phyloP scores from a whole-genome alignment of 2,113 vertebrate genomes.

The Takifugu flavidus region DNA sequence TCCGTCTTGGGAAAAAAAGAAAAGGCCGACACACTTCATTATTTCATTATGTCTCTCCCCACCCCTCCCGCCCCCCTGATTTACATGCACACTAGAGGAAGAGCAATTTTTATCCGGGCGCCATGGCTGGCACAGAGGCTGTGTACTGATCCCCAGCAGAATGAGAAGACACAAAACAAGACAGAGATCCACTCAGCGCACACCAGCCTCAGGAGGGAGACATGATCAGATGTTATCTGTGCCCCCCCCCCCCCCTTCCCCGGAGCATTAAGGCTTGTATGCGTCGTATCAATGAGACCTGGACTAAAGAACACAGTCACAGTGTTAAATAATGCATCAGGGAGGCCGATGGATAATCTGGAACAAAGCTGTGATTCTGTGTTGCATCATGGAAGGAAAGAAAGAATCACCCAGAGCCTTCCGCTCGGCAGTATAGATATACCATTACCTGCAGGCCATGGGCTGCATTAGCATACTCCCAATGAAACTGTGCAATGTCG shows the following conservation, averaged over 20 bases:
- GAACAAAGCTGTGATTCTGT: slow-evolving; percentile 48
- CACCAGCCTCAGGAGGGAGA: slow-evolving; percentile 57
- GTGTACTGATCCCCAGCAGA: slow-evolving; percentile 59
- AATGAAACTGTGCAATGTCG: slow-evolving; percentile 7
- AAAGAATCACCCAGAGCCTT: slow-evolving; percentile 11
- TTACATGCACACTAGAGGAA: slow-evolving; percentile 62
- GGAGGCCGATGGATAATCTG: slow-evolving; percentile 49
- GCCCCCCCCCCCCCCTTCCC: slow-evolving; percentile 62
- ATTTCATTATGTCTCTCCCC: slow-evolving; percentile 56
- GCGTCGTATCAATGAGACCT: slow-evolving; percentile 59
- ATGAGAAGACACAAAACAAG: slow-evolving; percentile 53
- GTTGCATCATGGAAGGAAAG: slow-evolving; percentile 26
- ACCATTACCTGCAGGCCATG: slow-evolving; percentile 19
- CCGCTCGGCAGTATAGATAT: slow-evolving; percentile 36
- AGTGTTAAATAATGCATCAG: slow-evolving; percentile 70
- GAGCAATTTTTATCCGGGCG: slow-evolving; percentile 34
- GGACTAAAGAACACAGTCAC: slow-evolving; percentile 36
- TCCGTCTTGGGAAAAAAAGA: slow-evolving; percentile 30
- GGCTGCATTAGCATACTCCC: slow-evolving; percentile 26
- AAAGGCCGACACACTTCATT: slow-evolving; percentile 47
- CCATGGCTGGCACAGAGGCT: slow-evolving; percentile 40
- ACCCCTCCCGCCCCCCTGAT: slow-evolving; percentile 31
- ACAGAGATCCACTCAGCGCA: slow-evolving; percentile 44
- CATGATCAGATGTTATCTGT: slow-evolving; percentile 72
- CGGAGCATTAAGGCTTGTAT: slow-evolving; percentile 57